phyloP scores from a whole-genome alignment of 2,888 invertebrate genomes.

The Cheilosia variabilis region DNA sequence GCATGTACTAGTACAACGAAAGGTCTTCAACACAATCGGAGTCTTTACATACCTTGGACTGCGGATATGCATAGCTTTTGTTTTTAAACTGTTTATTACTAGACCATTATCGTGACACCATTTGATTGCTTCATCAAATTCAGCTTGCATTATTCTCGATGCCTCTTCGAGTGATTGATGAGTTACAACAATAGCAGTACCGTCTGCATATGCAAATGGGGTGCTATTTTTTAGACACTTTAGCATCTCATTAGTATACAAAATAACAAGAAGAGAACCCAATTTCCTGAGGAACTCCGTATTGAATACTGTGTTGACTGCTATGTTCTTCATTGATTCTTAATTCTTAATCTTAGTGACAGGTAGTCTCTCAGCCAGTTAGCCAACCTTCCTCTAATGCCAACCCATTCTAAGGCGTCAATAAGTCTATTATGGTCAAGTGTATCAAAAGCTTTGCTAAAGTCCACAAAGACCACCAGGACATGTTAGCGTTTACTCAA shows the following conservation, averaged over 20 bases:
- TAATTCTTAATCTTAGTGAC: neutral
- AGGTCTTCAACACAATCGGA: too few relatives aligned
- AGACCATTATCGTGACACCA: too few relatives aligned
- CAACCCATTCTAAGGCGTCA: too few relatives aligned
- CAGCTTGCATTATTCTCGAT: neutral
- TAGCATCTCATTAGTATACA: conserved; percentile 5
- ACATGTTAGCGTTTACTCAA: too few relatives aligned
- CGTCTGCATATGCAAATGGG: neutral
- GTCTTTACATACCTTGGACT: too few relatives aligned
- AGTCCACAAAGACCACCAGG: too few relatives aligned
- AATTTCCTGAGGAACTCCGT: conserved; percentile 25
- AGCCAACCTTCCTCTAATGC: too few relatives aligned
- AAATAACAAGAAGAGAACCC: conserved; percentile 7
- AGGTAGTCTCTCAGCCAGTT: neutral
- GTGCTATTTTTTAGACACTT: neutral
- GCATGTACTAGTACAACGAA: too few relatives aligned
- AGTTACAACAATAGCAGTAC: neutral
- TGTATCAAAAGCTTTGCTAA: neutral
- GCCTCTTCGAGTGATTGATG: neutral
- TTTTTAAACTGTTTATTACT: too few relatives aligned
- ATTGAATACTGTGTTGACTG: neutral
- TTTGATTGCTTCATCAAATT: too few relatives aligned
- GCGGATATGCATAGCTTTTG: too few relatives aligned
- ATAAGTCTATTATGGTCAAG: too few relatives aligned
- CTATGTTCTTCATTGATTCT: neutral